Evolutionary conservation across 2,797 vertebrate genomes (phyloP).

Genomic region (Pseudocheirus occidentalis): DNA sequence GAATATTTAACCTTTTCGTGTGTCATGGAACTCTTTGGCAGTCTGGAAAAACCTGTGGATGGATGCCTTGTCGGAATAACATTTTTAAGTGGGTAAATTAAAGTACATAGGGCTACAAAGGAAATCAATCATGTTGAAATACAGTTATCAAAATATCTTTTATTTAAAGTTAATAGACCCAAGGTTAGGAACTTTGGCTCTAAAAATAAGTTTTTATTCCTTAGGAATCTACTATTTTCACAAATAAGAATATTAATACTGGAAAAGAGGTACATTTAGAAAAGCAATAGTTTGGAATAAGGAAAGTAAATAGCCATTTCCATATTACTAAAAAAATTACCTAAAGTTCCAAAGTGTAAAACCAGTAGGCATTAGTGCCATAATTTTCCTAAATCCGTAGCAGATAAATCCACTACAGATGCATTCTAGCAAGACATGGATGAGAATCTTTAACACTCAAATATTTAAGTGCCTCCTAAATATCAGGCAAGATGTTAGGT

Average conservation of each 20-base stretch:
- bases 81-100: not conserved
- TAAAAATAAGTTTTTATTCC: not conserved
- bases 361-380: not conserved
- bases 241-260: not conserved
- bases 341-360: not conserved
- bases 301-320: not conserved
- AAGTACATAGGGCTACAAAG: not conserved
- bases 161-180: not conserved
- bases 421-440: not conserved
- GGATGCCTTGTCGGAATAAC: not conserved
- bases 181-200: not conserved
- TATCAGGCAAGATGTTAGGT: not conserved
- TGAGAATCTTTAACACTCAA: not conserved
- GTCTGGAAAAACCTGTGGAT: not conserved
- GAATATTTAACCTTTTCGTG: not conserved
- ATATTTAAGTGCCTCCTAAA: not conserved
- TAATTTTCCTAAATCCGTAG: not conserved
- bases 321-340: not conserved
- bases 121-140: not conserved
- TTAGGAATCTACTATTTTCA: not conserved
- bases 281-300: not conserved
- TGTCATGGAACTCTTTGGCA: not conserved
- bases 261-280: not conserved
- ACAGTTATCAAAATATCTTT: not conserved
- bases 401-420: not conserved